These are phyloP conservation scores for Amblyornis subalaris DNA, from an alignment of 2,113 vertebrate species.

Conservation along the genomic window DNA sequence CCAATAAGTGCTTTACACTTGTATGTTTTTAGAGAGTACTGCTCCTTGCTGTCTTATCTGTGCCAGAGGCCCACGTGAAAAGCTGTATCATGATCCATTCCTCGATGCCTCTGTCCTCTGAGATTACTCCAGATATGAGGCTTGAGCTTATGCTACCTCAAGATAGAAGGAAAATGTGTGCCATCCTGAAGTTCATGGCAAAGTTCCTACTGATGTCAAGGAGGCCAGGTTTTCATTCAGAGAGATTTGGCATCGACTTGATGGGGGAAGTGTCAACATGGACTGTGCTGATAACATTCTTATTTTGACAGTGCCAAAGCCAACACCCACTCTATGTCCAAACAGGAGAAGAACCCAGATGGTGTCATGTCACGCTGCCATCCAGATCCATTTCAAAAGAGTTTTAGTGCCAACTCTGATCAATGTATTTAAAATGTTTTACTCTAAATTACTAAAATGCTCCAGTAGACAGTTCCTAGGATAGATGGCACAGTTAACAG, in stretches of 20 bases:
- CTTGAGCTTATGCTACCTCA: not conserved
- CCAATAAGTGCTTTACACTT: not conserved
- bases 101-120: not conserved
- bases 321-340: slow-evolving; percentile 21
- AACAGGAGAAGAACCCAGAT: slow-evolving; percentile 37
- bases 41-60: not conserved
- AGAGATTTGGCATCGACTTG: not conserved
- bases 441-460: not conserved
- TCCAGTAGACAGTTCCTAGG: not conserved
- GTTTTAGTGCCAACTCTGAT: slow-evolving; percentile 5
- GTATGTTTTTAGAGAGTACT: not conserved
- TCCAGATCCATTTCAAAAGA: slow-evolving; percentile 6
- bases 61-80: not conserved
- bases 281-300: not conserved
- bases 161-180: not conserved
- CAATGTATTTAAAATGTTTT: slow-evolving; percentile 24
- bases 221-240: not conserved
- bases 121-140: not conserved
- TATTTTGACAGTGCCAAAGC: slow-evolving; percentile 18
- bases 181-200: slow-evolving; percentile 5
- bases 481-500: not conserved
- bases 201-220: not conserved
- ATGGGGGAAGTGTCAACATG: not conserved
- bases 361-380: slow-evolving; percentile 1
- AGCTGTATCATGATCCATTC: not conserved